A percentile compares a stretch with the other conserved stretches of the same genome.
phyloP scores from a whole-genome alignment of 2,113 vertebrate species.

The Myotis davidii region DNA sequence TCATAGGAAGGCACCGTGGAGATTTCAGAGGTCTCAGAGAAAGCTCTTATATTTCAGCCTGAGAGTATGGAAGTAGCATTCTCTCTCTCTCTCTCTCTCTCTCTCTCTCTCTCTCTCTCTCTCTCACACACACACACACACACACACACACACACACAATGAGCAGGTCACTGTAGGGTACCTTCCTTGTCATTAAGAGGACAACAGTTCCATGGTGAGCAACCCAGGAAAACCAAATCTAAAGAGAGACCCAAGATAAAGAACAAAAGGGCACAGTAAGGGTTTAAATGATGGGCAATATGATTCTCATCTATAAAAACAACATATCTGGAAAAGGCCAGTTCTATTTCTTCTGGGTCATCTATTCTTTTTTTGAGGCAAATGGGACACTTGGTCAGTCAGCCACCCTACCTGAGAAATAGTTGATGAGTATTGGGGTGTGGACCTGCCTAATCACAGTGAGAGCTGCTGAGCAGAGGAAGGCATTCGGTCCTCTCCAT shows the following conservation, averaged over 20 bases:
- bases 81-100: background rate
- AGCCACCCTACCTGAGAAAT: background rate
- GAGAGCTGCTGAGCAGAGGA: background rate
- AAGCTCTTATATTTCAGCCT: background rate
- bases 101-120: background rate
- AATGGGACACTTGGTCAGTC: background rate
- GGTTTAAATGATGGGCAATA: background rate
- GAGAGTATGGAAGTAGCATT: background rate
- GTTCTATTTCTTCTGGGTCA: background rate
- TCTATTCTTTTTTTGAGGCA: background rate
- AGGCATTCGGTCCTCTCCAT: background rate
- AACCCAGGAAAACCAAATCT: background rate
- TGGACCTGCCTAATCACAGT: background rate
- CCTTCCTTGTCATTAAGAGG: background rate
- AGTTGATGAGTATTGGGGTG: background rate
- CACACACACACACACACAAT: too few relatives aligned
- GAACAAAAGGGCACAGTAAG: background rate
- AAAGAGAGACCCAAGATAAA: background rate
- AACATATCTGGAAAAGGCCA: background rate
- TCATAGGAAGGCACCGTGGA: background rate
- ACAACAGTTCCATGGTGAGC: background rate
- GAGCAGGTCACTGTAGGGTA: background rate
- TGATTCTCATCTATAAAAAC: background rate
- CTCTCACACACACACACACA: too few relatives aligned
- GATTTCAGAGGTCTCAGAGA: conserved; percentile 11